Evolutionary conservation across 2,113 vertebrate species (phyloP), one percentile per base, ranked within the genome.

Genomic region (Actinemys pallida): DNA sequence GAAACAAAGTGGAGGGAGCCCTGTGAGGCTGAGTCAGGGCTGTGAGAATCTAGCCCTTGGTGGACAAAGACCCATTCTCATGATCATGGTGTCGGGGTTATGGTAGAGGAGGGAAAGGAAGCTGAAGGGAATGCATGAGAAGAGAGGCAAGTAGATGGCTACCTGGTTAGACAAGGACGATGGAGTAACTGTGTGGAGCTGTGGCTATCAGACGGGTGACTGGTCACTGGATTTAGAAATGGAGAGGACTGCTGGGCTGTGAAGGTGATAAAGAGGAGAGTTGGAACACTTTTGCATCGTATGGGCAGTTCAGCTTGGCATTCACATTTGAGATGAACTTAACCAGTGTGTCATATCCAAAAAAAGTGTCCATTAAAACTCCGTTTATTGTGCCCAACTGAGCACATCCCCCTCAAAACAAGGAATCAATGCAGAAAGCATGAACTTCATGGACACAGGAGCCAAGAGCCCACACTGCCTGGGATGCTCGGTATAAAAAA

Each of bases 401-500:
- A 92, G 86, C 72, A 84, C 54, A 57, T 39, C 45, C 52, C 39
- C 50, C 82, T 35, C 17, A 54, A 62, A 89, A 84, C 76, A 81
- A 42, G 56, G 86, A 84, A 81, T 88, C 81, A 80, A 56, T 54
- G 25, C 56, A 69, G 54, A 69, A 92, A 89, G 56, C 47, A 92
- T 92, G 86, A 79, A 84, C 49, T 86, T 82, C 50, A 72, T 84
- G 47, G 86, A 69, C 87, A 83, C 69, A 94, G n/a, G 75, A 94
- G 87, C 85, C 87, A 85, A 54, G 88, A 90, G 92, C 81, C 88
- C 75, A 93, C 85, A 65, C 75, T 90, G 92, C 87, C 86, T 96
- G 95, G 92, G 94, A 87, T 78, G 49, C 83, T 92, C 93, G 93
- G 81, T 84, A 91, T 86, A 86, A 50, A 54, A 86, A 95, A 94